Base-by-base conservation (phyloP, 2,888 invertebrate genomes). In the Pardosa pseudoannulata region DNA sequence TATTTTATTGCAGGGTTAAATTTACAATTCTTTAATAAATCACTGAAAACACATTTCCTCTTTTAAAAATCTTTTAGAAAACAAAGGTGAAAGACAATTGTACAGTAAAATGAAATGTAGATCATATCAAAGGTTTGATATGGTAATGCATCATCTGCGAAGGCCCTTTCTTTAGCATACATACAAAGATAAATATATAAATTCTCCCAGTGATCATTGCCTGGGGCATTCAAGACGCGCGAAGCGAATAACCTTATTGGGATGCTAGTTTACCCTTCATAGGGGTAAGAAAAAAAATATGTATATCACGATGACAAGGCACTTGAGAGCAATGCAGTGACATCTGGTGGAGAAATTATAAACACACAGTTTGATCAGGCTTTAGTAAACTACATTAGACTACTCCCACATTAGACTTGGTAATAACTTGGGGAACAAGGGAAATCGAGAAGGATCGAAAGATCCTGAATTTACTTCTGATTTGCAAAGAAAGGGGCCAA, bases 281-380 rank as follows among this genome's bases (percentile, higher is more conserved):
- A 71, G 71, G 75, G 71, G 70, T 82, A n/a, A n/a, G n/a, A n/a
- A n/a, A n/a, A n/a, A n/a, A n/a, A n/a, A n/a, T 75, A 82, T 70
- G 75, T 76, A 82, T 75, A 70, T 75, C 75, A 64, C 75, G 75
- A 82, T 71, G 82, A 82, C 82, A 82, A 74, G 70, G 64, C 70
- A 23, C 64, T 81, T 81, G 68, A 75, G 75, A 81, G 62, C 64
- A 75, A 62, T 46, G 75, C 27, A 76, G 82, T 56, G 82, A 82
- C 82, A 76, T 82, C 82, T 82, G 82, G 82, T 71, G 82, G 41
- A 71, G 82, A 75, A 82, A 76, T 82, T 82, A 82, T 82, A 82
- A 82, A 82, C 82, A 75, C 82, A 71, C 82, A 56, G 83, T 73
- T 83, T 83, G 83, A 83, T 83, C 83, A 83, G 76, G 76, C 39